Evolutionary conservation across 2,888 invertebrate species (phyloP).

Genomic region (Tyria jacobaeae): DNA sequence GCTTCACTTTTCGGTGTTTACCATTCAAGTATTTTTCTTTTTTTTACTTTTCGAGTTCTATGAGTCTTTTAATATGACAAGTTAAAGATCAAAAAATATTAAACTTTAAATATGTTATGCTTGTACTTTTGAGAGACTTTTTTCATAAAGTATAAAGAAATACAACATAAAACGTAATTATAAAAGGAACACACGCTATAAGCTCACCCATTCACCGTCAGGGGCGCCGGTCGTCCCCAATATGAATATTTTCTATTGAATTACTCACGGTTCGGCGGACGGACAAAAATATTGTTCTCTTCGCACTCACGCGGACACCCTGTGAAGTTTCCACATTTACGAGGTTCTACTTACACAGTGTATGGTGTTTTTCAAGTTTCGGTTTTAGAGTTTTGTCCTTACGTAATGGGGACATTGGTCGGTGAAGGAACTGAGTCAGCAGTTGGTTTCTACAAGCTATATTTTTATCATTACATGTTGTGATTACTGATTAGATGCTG

Average conservation of each 20-base stretch:
- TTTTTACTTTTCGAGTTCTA: too few relatives aligned
- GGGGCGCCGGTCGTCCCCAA: conserved; percentile 76
- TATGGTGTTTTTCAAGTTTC: conserved; percentile 43
- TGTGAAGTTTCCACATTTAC: conserved; percentile 67
- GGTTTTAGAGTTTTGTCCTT: conserved; percentile 28
- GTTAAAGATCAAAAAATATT: too few relatives aligned
- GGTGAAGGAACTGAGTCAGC: conserved; percentile 20
- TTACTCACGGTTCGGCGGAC: conserved; percentile 83
- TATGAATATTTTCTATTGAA: conserved; percentile 86
- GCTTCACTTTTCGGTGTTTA: too few relatives aligned
- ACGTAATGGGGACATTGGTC: conserved; percentile 33
- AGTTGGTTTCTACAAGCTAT: too few relatives aligned
- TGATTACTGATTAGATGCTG: too few relatives aligned
- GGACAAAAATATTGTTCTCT: conserved; percentile 84
- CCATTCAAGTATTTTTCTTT: too few relatives aligned
- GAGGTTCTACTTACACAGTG: conserved; percentile 39
- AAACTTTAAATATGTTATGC: too few relatives aligned
- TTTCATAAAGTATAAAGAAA: conserved; percentile 9
- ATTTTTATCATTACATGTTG: too few relatives aligned
- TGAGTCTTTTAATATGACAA: too few relatives aligned
- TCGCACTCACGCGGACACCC: conserved; percentile 73
- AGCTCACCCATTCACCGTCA: conserved; percentile 33
- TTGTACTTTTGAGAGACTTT: too few relatives aligned
- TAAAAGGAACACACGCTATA: conserved; percentile 57
- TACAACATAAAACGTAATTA: conserved; percentile 20